These are phyloP conservation scores for Hycleus phaleratus DNA, from an alignment of 1,140 invertebrate genomes.

Conservation along the genomic window DNA sequence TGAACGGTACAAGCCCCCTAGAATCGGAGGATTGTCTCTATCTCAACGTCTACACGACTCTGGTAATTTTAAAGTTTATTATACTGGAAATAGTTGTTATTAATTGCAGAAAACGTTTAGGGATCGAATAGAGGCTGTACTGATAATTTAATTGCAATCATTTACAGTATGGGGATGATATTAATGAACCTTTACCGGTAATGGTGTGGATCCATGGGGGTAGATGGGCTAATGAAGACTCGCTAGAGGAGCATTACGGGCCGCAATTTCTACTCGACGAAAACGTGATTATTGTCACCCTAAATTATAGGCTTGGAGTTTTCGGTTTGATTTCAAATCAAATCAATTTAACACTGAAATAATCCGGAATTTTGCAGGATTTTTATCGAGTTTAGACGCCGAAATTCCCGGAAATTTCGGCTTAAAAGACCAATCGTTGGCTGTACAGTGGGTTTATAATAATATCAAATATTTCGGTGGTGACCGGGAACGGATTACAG, in stretches of 20 bases:
- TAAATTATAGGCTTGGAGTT: conserved; percentile 47
- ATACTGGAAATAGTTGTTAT: no score
- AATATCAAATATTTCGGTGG: conserved; percentile 46
- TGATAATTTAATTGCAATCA: neutral
- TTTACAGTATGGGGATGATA: neutral
- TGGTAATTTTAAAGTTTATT: neutral
- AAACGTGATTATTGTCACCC: conserved; percentile 50
- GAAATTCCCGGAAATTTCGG: conserved; percentile 13
- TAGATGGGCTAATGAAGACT: conserved; percentile 46
- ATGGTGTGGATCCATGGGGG: conserved; percentile 69
- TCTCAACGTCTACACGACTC: conserved; percentile 18
- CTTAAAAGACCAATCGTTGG: conserved; percentile 21
- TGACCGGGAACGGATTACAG: conserved; percentile 42
- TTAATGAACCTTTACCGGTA: conserved; percentile 37
- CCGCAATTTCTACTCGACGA: conserved; percentile 48
- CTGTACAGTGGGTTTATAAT: conserved; percentile 43
- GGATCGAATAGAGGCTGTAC: neutral
- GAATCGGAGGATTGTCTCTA: conserved; percentile 24
- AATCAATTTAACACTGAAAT: no score
- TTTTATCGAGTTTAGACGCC: conserved; percentile 4
- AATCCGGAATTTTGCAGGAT: conserved; percentile 13
- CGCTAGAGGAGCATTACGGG: conserved; percentile 41
- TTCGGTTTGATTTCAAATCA: no score
- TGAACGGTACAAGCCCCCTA: neutral
- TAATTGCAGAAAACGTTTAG: no score